These are phyloP conservation scores for Cavia porcellus DNA, from an alignment of 2,113 vertebrate species.

Conservation along the genomic window DNA sequence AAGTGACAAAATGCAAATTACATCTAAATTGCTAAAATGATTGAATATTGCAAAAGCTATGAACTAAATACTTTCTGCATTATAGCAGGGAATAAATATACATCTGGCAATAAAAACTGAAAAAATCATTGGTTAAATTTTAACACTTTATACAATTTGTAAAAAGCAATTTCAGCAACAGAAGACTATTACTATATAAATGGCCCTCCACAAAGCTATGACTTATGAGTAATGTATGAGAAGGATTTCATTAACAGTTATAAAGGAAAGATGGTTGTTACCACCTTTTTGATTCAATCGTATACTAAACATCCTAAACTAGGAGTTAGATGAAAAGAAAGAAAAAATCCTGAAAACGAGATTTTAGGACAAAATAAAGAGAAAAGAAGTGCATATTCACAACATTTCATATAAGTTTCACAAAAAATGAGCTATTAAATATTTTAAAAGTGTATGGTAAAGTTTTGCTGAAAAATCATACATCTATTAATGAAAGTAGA, in stretches of 20 bases:
- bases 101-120: not conserved
- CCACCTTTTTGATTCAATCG: not conserved
- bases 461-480: not conserved
- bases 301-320: not conserved
- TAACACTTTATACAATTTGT: not conserved
- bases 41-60: not conserved
- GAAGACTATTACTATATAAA: not conserved
- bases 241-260: not conserved
- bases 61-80: not conserved
- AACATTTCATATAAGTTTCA: not conserved
- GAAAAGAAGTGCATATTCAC: not conserved
- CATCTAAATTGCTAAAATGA: not conserved
- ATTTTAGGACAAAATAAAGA: not conserved
- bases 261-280: not conserved
- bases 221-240: not conserved
- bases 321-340: not conserved
- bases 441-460: not conserved
- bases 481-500: not conserved
- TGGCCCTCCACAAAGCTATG: not conserved
- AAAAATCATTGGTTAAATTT: not conserved
- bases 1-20: not conserved
- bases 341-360: not conserved
- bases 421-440: not conserved
- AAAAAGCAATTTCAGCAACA: not conserved
- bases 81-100: not conserved